Base-by-base conservation (phyloP, 2,113 vertebrate species). In the Centropus unirufus region DNA sequence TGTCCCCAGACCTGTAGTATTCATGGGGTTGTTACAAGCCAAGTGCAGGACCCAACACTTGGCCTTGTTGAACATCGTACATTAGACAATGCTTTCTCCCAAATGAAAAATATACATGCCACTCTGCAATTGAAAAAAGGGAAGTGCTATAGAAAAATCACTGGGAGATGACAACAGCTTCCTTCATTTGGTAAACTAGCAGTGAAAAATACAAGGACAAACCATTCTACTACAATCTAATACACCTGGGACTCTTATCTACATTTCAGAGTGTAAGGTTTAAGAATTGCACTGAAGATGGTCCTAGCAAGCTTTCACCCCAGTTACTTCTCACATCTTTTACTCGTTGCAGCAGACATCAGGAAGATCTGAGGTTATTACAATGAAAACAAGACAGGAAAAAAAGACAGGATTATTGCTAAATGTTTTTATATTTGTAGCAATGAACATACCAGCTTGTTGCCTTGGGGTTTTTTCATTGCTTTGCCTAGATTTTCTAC, bases 81-180 rank as follows among this genome's bases (percentile, higher is more conserved):
- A 27, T 52, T 69, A 39, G 59, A 54, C 12, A 55, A 30, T 5
- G 23, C 20, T 23, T 64, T 68, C 29, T 24, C 32, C 14, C 62
- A 49, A 20, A 68, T 1, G 8, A 66, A 14, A 87, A 67, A 44
- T 15, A 66, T 4, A 39, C 17, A 58, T 0, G 4, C 5, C 76
- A 14, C 52, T 61, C 6, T 72, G 51, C 54, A 59, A 83, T 1
- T 30, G n/a, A 39, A 83, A 78, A 82, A 34, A 78, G 44, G 32
- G 32, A 78, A 84, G 30, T 30, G 21, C 24, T 63, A 46, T 2
- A 46, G 54, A 76, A 85, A 88, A 82, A 47, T 44, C 46, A 49
- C 40, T 24, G 39, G 26, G 34, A 44, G 26, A 63, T 27, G 14
- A 30, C 0, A 0, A 6, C 16, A 73, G 49, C 16, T 63, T 58